These are phyloP conservation scores for Seira sanloemensis DNA, from an alignment of 2,888 invertebrate species.

Conservation along the genomic window DNA sequence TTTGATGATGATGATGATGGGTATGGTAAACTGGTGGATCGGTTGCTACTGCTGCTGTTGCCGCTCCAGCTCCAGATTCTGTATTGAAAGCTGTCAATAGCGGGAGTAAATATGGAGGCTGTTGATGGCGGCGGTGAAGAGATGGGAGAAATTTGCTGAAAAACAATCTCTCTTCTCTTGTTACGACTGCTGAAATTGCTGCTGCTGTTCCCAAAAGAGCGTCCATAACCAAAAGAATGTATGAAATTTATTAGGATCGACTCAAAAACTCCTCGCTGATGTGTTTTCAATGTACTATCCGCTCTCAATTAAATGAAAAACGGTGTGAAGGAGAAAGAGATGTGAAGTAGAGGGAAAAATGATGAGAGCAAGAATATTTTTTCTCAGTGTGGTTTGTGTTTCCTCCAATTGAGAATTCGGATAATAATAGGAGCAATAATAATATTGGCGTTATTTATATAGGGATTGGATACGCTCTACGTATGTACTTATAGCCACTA, in stretches of 20 bases:
- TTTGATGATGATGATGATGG: constrained; percentile 15
- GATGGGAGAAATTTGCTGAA: constrained; percentile 47
- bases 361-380: constrained; percentile 14
- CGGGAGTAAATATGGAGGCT: constrained; percentile 34
- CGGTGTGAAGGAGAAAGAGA: constrained; percentile 3
- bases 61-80: constrained; percentile 18
- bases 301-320: constrained; percentile 14
- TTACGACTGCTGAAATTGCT: constrained; percentile 45
- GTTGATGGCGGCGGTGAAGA: constrained; percentile 25
- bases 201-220: constrained; percentile 50
- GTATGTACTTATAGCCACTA: not conserved
- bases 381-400: not conserved
- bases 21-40: not conserved
- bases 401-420: constrained; percentile 3
- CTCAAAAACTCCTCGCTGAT: not conserved
- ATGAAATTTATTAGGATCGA: not conserved
- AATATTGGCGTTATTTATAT: constrained; percentile 13
- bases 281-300: constrained; percentile 13
- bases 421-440: constrained; percentile 13
- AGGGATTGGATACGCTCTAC: not conserved
- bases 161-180: constrained; percentile 54
- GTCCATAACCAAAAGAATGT: constrained; percentile 42
- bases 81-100: constrained; percentile 31
- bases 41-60: too few relatives aligned
- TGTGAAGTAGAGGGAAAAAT: not conserved